Evolutionary conservation across 2,113 vertebrate species (phyloP).

Genomic region (Chunga burmeisteri): DNA sequence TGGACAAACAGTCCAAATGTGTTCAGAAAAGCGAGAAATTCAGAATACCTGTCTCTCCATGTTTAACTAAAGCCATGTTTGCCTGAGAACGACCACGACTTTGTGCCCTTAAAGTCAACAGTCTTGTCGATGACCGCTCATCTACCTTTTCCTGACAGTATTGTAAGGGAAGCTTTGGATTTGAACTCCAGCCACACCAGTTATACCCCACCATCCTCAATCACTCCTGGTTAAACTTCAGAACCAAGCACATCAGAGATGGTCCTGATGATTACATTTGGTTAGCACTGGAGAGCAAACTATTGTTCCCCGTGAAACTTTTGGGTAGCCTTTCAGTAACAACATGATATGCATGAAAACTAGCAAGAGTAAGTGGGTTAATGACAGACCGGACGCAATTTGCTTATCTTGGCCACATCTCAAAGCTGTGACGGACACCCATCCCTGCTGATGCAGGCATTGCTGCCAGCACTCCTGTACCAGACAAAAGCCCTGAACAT

Average conservation of each 20-base stretch:
- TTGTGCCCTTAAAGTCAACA: background rate
- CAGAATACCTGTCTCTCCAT: background rate
- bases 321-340: background rate
- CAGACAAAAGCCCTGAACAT: background rate
- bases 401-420: background rate
- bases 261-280: background rate
- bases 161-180: background rate
- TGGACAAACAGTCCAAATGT: background rate
- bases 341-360: background rate
- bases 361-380: background rate
- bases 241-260: background rate
- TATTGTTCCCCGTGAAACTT: background rate
- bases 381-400: background rate
- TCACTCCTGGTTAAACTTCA: background rate
- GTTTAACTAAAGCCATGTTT: background rate
- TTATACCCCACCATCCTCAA: background rate
- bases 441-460: background rate
- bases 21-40: background rate
- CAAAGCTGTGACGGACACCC: background rate
- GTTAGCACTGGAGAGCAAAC: background rate
- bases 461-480: background rate
- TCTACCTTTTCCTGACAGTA: background rate
- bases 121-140: background rate
- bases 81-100: background rate
- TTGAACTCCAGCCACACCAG: background rate